phyloP scores from a whole-genome alignment of 2,113 vertebrate species.

The Perognathus longimembris region DNA sequence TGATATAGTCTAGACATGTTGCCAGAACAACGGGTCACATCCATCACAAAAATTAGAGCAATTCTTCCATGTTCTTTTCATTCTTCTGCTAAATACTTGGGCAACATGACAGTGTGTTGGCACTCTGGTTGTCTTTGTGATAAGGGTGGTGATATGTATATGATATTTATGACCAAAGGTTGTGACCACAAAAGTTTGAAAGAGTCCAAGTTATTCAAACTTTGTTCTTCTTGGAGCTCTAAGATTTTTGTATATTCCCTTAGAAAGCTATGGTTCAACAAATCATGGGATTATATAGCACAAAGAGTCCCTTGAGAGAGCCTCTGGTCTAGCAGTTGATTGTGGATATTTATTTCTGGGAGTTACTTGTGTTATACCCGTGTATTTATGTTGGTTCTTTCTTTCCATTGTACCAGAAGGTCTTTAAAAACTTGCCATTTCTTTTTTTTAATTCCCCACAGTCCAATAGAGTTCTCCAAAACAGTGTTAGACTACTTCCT shows the following conservation, averaged over 20 bases:
- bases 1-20: slow-evolving; percentile 25
- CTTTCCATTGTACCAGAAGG: slow-evolving; percentile 53
- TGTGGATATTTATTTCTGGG: slow-evolving; percentile 76
- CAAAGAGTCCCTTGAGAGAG: slow-evolving; percentile 58
- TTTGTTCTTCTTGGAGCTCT: neutral
- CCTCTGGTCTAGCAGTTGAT: slow-evolving; percentile 34
- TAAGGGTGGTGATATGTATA: slow-evolving; percentile 2
- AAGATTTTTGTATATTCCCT: slow-evolving; percentile 57
- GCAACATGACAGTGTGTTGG: neutral
- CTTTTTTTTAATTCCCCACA: slow-evolving; percentile 57
- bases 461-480: slow-evolving; percentile 51
- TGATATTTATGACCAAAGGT: slow-evolving; percentile 2
- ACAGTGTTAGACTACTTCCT: slow-evolving; percentile 26
- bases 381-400: slow-evolving; percentile 72
- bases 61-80: slow-evolving; percentile 66
- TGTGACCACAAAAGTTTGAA: slow-evolving; percentile 24
- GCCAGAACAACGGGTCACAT: slow-evolving; percentile 65
- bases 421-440: slow-evolving; percentile 44
- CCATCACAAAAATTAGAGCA: slow-evolving; percentile 59
- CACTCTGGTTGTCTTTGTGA: slow-evolving; percentile 32
- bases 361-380: slow-evolving; percentile 62
- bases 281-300: slow-evolving; percentile 60
- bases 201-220: slow-evolving; percentile 46
- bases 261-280: slow-evolving; percentile 59
- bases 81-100: slow-evolving; percentile 59